Evolutionary conservation across 2,888 invertebrate genomes (phyloP), one percentile per base, ranked within the genome.

Genomic region (Erebia ligea): DNA sequence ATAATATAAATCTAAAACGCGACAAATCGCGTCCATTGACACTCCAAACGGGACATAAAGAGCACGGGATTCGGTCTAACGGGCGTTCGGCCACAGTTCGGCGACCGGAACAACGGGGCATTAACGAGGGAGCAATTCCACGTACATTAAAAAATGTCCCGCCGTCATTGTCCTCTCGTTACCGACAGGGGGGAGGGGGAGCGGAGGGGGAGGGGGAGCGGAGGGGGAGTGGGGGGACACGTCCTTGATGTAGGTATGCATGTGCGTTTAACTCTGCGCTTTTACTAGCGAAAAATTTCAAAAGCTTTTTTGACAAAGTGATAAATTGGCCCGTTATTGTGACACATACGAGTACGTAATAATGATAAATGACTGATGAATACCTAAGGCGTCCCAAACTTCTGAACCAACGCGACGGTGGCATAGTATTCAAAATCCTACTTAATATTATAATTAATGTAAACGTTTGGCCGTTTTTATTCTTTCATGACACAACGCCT

Each of bases 21-120:
- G 25, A 57, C 56, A 57, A 57, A 57, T 57, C 56, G 56, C 25
- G 15, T 25, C 56, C 56, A 57, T 57, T 15, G 56, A 54, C 54
- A 19, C 19, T 17, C 54, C 54, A 17, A 10, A 19, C 54, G 54
- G 54, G 19, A 9, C 19, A 17, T 19, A 54, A 54, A 19, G 50
- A 50, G 50, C 50, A 1, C 54, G 3, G 10, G 9, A 10, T 17
- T 17, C 52, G 19, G 54, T 2, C 54, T 10, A n/a, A 50, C n/a
- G 50, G 50, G n/a, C 19, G 17, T 54, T 6, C 5, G 50, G 6
- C 34, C 34, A 6, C 34, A 10, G 17, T 54, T 6, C 34, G 34
- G 21, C 56, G 56, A 6, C 25, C 21, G 25, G 21, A 25, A 56
- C 19, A 21, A 11, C 56, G 10, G 2, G 25, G 5, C 19, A 56